phyloP scores from a whole-genome alignment of 2,888 invertebrate species.

The Apoda limacodes region DNA sequence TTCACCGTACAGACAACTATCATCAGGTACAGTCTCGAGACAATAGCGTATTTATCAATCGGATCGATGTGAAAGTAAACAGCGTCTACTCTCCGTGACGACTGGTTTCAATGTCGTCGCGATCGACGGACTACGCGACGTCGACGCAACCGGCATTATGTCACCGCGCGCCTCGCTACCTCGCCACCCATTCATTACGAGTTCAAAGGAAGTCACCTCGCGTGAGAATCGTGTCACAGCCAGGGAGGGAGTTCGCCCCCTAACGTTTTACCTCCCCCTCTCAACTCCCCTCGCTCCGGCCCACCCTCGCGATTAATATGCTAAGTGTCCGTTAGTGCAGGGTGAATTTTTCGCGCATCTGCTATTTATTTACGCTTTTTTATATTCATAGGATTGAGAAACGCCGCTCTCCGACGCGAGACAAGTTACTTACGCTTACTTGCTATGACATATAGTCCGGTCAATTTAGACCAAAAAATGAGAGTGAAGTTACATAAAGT shows the following conservation, averaged over 20 bases:
- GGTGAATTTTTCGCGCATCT: conserved; percentile 69
- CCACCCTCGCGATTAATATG: conserved; percentile 62
- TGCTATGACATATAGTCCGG: too few relatives aligned
- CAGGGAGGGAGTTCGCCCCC: conserved; percentile 30
- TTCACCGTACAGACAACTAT: too few relatives aligned
- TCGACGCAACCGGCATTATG: conserved; percentile 24
- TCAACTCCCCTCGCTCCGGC: conserved; percentile 23
- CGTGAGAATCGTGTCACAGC: conserved; percentile 67
- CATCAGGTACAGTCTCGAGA: too few relatives aligned
- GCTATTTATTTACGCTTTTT: conserved; percentile 69
- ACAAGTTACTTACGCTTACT: conserved; percentile 51
- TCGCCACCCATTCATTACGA: conserved; percentile 59
- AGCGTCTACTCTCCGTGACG: conserved; percentile 20
- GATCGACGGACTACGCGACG: conserved; percentile 16
- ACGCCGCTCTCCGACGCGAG: conserved; percentile 42
- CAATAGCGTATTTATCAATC: too few relatives aligned
- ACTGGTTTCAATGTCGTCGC: conserved; percentile 36
- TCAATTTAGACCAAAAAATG: too few relatives aligned
- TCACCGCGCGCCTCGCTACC: conserved; percentile 49
- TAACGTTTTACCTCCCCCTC: conserved; percentile 16
- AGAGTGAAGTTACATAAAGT: too few relatives aligned
- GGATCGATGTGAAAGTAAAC: conserved; percentile 6
- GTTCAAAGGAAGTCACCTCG: conserved; percentile 56
- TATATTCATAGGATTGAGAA: conserved; percentile 64
- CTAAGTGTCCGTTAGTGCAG: conserved; percentile 61